Percentiles rank a stretch among this genome's conserved stretches.
Evolutionary conservation across 2,113 vertebrate species (phyloP).

Genomic region (Oriolus oriolus): DNA sequence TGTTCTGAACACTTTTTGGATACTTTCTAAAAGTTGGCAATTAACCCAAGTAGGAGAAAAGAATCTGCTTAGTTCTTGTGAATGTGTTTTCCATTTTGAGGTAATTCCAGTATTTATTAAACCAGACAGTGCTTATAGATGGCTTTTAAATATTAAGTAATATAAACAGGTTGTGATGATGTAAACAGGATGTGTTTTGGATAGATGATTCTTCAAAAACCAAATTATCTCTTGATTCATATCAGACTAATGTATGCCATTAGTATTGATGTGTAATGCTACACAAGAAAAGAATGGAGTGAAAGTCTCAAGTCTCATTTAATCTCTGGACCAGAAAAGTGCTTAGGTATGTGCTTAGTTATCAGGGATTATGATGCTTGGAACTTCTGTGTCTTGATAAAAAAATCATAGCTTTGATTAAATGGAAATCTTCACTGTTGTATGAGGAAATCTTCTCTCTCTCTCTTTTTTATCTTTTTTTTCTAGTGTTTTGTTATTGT

Average conservation of each 20-base stretch:
- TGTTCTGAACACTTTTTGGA: background rate
- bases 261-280: background rate
- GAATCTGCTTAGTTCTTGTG: background rate
- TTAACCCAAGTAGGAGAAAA: background rate
- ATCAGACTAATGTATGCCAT: background rate
- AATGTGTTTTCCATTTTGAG: background rate
- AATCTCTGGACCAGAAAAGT: background rate
- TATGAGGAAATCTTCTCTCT: background rate
- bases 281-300: background rate
- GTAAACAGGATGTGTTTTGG: background rate
- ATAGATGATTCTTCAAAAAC: background rate
- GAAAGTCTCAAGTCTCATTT: background rate
- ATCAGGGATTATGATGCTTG: background rate
- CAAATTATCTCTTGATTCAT: background rate
- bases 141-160: background rate
- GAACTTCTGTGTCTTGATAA: background rate
- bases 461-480: too few relatives aligned
- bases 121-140: background rate
- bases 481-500: too few relatives aligned
- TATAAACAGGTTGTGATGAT: background rate
- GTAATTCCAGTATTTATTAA: background rate
- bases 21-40: background rate
- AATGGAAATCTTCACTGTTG: background rate
- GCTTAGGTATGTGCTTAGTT: background rate
- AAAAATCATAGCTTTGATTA: background rate